Percentiles rank a stretch among this genome's conserved stretches.
Evolutionary conservation across 2,113 vertebrate species (phyloP).

Genomic region (Pan troglodytes): NHGRI_mPanTro3-v2.1_pri NC_072413.2:65008501-65009000

Average conservation of each 20-base stretch:
- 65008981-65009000: background rate
- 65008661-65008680: background rate
- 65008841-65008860: background rate
- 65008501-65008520: background rate
- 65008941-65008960: background rate
- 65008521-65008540: background rate
- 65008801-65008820: background rate
- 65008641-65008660: background rate
- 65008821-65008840: background rate
- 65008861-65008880: background rate
- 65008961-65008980: background rate
- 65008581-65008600: constrained; percentile 5
- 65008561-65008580: background rate
- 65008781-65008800: background rate
- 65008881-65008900: background rate
- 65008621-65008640: background rate
- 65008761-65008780: background rate
- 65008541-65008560: background rate
- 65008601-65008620: background rate
- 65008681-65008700: constrained; percentile 23
- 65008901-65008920: constrained; percentile 12
- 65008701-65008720: background rate
- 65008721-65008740: background rate
- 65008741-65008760: background rate
- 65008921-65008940: constrained; percentile 24